Base-by-base conservation (phyloP, 2,888 invertebrate species). In the Mayetiola destructor region DNA sequence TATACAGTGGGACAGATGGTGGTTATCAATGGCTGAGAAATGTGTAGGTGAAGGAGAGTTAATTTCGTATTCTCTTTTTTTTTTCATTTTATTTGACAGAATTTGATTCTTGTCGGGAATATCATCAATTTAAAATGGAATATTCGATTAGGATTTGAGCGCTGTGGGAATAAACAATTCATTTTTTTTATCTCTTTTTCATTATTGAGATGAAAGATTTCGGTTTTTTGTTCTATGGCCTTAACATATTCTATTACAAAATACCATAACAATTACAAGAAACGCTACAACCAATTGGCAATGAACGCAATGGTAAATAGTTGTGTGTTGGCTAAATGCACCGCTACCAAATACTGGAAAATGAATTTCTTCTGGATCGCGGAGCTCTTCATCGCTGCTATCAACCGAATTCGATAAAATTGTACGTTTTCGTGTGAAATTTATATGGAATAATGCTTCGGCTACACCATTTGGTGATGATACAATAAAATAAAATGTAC, bases 321-420 rank as follows among this genome's bases (percentile, higher is more conserved):
- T 48, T 48, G 48, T 23, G 23, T 42, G 42, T 42, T 42, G 42
- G 16, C 48, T 27, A 27, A n/a, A 16, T 6, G n/a, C 48, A 32
- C 6, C 12, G 20, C 29, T 14, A 55, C 70, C 71, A 59, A 72
- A 72, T 12, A 70, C 70, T 1, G 72, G 72, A 61, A 72, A 72
- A 62, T 72, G 72, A 59, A 72, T 72, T 64, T 72, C 72, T 61
- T 72, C 72, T 42, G 72, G 72, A 58, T 70, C 68, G 59, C 71
- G 70, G n/a, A 72, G 65, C 61, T 72, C 71, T 60, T 72, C 72
- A 56, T 72, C 72, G 40, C 64, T 63, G 56, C 71, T 69, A 56
- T 71, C 71, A 58, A 72, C 65, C 30, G 66, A 65, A 63, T 72
- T 72, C 37, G 71, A 66, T 64, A 72, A 68, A 58, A 69, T 65